Percentiles rank a stretch among this genome's conserved stretches.
Evolutionary conservation across 2,113 vertebrate genomes (phyloP).

Genomic region (Cervus canadensis): DNA sequence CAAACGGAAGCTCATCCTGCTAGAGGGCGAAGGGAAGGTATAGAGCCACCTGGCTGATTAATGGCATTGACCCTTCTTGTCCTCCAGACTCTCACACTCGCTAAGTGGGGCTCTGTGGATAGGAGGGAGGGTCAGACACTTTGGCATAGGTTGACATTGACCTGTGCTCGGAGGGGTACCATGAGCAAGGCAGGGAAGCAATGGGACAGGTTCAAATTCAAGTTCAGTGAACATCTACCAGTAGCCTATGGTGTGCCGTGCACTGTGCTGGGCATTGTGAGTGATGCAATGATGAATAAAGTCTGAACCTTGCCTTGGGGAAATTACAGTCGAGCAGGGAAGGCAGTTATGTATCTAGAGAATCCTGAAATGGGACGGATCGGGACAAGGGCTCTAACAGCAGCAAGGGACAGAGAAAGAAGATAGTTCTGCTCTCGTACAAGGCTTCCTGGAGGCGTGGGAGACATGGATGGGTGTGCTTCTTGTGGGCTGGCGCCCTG

Average conservation of each 20-base stretch:
- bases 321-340: background rate
- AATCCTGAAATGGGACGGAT: background rate
- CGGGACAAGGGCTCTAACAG: background rate
- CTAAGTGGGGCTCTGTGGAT: background rate
- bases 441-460: background rate
- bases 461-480: background rate
- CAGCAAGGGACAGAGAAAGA: background rate
- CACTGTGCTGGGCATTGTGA: background rate
- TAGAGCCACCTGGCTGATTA: background rate
- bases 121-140: too few relatives aligned
- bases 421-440: background rate
- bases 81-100: fast-evolving
- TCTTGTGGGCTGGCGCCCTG: background rate
- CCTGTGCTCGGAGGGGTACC: background rate
- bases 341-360: background rate
- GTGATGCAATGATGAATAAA: too few relatives aligned
- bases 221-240: background rate
- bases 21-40: background rate
- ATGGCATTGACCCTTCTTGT: background rate
- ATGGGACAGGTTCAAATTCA: background rate
- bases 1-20: background rate
- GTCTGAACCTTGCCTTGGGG: background rate
- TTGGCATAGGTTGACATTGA: fast-evolving
- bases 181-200: background rate
- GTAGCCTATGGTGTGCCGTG: background rate